These are phyloP conservation scores for Strigamia transsilvanica DNA, from an alignment of 2,888 invertebrate genomes.

Conservation along the genomic window DNA sequence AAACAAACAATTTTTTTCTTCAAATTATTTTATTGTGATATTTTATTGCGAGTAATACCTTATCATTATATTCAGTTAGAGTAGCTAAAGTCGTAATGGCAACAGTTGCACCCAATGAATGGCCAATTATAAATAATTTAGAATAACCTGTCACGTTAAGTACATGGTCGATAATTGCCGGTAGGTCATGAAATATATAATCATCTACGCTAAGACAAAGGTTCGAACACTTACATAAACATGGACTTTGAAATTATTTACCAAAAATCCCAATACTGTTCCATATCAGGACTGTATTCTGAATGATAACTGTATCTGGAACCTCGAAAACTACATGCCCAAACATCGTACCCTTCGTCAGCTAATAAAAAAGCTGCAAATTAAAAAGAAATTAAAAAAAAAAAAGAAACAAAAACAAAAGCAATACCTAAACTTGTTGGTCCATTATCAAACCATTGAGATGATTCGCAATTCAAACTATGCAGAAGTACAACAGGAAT, in stretches of 20 bases:
- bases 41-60: background rate
- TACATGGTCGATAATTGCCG: background rate
- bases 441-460: constrained; percentile 13
- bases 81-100: background rate
- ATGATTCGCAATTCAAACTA: background rate
- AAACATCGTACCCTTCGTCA: background rate
- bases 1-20: background rate
- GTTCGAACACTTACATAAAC: background rate
- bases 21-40: background rate
- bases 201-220: background rate
- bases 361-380: constrained; percentile 22
- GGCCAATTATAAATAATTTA: background rate
- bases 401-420: background rate
- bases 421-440: background rate
- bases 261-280: background rate
- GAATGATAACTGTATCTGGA: background rate
- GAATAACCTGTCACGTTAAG: background rate
- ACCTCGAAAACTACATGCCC: background rate
- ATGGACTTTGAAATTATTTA: background rate
- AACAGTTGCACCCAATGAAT: background rate
- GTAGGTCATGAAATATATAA: background rate
- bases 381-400: background rate
- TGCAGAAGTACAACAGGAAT: constrained; percentile 1
- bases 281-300: background rate
- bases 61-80: background rate